A percentile compares a stretch with the other conserved stretches of the same genome.
These are phyloP conservation scores for Champsocephalus esox DNA, from an alignment of 2,797 vertebrate species.

Conservation along the genomic window DNA sequence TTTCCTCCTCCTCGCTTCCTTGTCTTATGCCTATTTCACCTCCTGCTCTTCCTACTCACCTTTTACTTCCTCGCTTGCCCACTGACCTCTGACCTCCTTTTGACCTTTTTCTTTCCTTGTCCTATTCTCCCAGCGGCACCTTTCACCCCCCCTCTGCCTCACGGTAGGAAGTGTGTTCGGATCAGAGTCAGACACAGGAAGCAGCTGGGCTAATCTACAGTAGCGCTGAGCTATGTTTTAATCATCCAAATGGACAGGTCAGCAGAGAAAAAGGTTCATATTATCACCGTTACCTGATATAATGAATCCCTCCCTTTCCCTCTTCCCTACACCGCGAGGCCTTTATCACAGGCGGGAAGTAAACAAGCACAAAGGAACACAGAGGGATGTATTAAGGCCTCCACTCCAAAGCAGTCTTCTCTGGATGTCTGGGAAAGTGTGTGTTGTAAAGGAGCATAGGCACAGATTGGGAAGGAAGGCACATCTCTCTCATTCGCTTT, in stretches of 20 bases:
- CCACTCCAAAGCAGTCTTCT: conserved; percentile 62
- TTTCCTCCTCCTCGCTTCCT: conserved; percentile 74
- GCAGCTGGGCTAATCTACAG: conserved; percentile 84
- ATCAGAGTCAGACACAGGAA: conserved; percentile 78
- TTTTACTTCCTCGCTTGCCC: conserved; percentile 61
- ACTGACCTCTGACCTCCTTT: conserved; percentile 48
- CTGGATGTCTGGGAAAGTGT: conserved; percentile 63
- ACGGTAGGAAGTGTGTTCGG: conserved; percentile 72
- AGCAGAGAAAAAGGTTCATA: conserved; percentile 73
- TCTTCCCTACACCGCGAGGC: conserved; percentile 51
- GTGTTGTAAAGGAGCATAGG: conserved; percentile 38
- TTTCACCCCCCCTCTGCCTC: conserved; percentile 34
- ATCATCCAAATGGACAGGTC: conserved; percentile 69
- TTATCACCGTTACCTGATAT: conserved; percentile 66
- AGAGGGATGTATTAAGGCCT: conserved; percentile 74
- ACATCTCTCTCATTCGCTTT: conserved; percentile 30
- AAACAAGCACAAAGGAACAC: conserved; percentile 71
- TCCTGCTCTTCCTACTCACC: conserved; percentile 54
- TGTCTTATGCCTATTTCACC: conserved; percentile 57
- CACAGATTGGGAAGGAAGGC: conserved; percentile 71
- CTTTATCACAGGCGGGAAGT: conserved; percentile 72
- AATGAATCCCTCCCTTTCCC: conserved; percentile 71
- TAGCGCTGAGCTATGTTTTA: conserved; percentile 72
- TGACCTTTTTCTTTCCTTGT: conserved; percentile 42
- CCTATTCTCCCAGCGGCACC: conserved; percentile 37